phyloP scores from a whole-genome alignment of 64 coral and sea anemone genomes.

The Dendrophyllia cribrosa region DNA sequence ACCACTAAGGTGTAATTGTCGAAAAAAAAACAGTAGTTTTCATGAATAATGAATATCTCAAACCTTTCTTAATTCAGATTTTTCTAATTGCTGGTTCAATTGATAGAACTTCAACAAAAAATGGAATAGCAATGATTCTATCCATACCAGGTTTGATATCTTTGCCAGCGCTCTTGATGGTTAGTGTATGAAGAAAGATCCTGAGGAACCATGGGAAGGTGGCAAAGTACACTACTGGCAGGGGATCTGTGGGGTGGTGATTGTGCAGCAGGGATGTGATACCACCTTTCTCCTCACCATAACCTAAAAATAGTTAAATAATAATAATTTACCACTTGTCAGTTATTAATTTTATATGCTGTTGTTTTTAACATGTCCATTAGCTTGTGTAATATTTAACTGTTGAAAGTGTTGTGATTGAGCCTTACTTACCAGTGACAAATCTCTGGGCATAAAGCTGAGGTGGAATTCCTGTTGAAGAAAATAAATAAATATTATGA shows the following conservation, averaged over 20 bases:
- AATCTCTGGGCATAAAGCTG: constrained; percentile 90
- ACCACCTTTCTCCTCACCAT: constrained; percentile 91
- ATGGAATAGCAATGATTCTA: neutral
- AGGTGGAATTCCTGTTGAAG: constrained; percentile 64
- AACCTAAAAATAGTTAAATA: constrained; percentile 65
- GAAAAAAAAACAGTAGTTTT: too few relatives aligned
- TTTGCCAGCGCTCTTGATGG: constrained; percentile 72
- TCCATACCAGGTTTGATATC: constrained; percentile 84
- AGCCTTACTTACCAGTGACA: constrained; percentile 77
- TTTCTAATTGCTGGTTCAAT: too few relatives aligned
- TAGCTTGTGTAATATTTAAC: neutral
- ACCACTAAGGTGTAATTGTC: too few relatives aligned
- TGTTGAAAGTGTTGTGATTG: neutral
- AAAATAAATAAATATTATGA: neutral
- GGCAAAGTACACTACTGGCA: constrained; percentile 91
- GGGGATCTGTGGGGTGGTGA: constrained; percentile 68
- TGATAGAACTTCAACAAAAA: too few relatives aligned
- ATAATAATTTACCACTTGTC: too few relatives aligned
- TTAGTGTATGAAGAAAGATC: constrained; percentile 92
- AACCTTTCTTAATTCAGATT: too few relatives aligned
- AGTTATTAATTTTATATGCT: too few relatives aligned
- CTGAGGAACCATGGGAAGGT: constrained; percentile 96
- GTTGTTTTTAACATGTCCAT: too few relatives aligned
- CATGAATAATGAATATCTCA: too few relatives aligned
- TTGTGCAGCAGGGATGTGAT: constrained; percentile 82